phyloP scores from a whole-genome alignment of 2,888 invertebrate species.

The Chalcis sispes region DNA sequence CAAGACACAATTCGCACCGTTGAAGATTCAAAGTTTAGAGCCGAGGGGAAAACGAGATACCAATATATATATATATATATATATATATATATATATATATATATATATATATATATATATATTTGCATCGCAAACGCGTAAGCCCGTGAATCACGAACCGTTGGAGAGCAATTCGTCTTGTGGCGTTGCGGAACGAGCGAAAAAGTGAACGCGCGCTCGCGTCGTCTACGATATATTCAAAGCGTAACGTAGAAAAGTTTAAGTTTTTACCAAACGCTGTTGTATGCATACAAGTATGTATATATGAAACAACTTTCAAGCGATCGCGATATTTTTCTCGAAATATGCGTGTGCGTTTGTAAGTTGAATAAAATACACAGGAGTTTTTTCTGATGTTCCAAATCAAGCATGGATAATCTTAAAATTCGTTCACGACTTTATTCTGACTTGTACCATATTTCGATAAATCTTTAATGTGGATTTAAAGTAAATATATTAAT shows the following conservation, averaged over 20 bases:
- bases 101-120: no score
- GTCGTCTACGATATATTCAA: constrained; percentile 14
- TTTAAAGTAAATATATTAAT: no score
- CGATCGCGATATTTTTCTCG: no score
- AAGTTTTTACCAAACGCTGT: constrained; percentile 12
- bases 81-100: no score
- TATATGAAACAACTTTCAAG: no score
- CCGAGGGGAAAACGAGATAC: not conserved
- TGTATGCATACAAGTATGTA: no score
- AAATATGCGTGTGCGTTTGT: not conserved
- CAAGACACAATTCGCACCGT: constrained; percentile 18
- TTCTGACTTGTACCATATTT: not conserved
- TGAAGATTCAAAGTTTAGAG: constrained; percentile 13
- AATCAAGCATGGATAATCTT: not conserved
- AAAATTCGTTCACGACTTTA: not conserved
- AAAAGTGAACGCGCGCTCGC: not conserved
- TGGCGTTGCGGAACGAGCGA: not conserved
- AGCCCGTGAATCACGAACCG: constrained; percentile 38
- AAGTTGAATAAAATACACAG: not conserved
- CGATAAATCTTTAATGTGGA: not conserved
- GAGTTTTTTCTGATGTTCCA: not conserved
- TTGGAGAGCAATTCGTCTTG: constrained; percentile 34
- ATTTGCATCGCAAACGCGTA: constrained; percentile 23
- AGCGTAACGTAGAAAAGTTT: constrained; percentile 35
- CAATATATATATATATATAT: no score